Evolutionary conservation across 2,113 vertebrate species (phyloP), one percentile per base, ranked within the genome.

Genomic region (Corydoras sp.): DNA sequence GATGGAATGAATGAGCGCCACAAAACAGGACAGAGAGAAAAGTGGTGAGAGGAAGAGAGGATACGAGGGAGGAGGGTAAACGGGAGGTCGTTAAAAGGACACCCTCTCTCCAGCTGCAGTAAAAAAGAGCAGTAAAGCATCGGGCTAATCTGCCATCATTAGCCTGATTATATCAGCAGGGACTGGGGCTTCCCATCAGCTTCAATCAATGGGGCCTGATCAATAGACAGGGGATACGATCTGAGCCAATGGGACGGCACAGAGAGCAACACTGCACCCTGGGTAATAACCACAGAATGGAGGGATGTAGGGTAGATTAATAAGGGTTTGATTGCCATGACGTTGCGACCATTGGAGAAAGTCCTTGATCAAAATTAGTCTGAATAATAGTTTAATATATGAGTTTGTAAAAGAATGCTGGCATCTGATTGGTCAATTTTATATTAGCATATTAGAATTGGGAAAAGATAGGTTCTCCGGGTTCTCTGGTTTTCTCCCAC

Each of bases 61-160:
- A 65, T 69, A 50, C 18, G 50, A 69, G 80, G 72, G 68, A 65
- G 61, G 18, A 64, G 82, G 59, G 76, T 75, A 18, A 71, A 65
- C 69, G 70, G 78, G 75, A 76, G 83, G 85, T 94, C 90, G 85
- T 77, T 85, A 77, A 86, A 87, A 90, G 91, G 90, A 90, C 75
- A 80, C 68, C 66, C 79, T 18, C 43, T 59, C n/a, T 68, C 65
- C 65, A 61, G 58, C 72, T 74, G 72, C 59, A 56, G 65, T 68
- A 68, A 74, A 68, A 83, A 80, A 83, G 2, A 24, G 35, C 35
- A 83, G 84, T 87, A 85, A 90, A 86, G 87, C 78, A 81, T 88
- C 85, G 79, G 84, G 83, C 86, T 90, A 91, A 91, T 92, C 90
- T 89, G 84, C 87, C 83, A 35, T 89, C 87, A 89, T 91, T 90